Evolutionary conservation across 2,888 invertebrate species (phyloP).

Genomic region (Caenorhabditis panamensis): DNA sequence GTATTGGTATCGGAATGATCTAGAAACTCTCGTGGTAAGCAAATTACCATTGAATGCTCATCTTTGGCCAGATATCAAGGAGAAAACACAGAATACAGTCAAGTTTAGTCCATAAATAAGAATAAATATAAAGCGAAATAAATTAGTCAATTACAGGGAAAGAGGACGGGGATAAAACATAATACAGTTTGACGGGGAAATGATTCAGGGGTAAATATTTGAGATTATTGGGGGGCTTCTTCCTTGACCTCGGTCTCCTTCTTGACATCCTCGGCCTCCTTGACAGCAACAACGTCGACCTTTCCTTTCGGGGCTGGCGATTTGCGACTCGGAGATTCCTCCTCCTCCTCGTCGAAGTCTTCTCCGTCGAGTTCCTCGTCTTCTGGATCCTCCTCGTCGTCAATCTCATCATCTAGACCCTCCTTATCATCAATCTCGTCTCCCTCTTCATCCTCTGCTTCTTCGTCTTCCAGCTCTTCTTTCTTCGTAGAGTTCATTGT

Average conservation of each 20-base stretch:
- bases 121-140: neutral
- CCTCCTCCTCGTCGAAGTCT: conserved; percentile 5
- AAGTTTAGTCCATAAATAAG: too few relatives aligned
- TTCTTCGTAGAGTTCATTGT: conserved; percentile 29
- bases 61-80: too few relatives aligned
- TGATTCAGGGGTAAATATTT: too few relatives aligned
- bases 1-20: neutral
- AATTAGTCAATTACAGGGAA: too few relatives aligned
- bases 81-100: too few relatives aligned
- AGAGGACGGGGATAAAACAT: neutral
- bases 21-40: neutral
- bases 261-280: neutral
- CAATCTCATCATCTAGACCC: conserved; percentile 7
- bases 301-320: too few relatives aligned
- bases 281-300: too few relatives aligned
- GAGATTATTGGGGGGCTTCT: neutral
- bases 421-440: conserved; percentile 19
- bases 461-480: conserved; percentile 22
- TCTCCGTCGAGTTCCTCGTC: conserved; percentile 12
- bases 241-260: neutral
- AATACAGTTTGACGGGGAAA: too few relatives aligned
- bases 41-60: neutral
- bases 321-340: too few relatives aligned
- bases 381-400: conserved; percentile 29
- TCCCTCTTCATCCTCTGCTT: conserved; percentile 1